A percentile compares a stretch with the other conserved stretches of the same genome.
These are phyloP conservation scores for Pampus argenteus DNA, from an alignment of 2,797 vertebrate genomes.

Conservation along the genomic window DNA sequence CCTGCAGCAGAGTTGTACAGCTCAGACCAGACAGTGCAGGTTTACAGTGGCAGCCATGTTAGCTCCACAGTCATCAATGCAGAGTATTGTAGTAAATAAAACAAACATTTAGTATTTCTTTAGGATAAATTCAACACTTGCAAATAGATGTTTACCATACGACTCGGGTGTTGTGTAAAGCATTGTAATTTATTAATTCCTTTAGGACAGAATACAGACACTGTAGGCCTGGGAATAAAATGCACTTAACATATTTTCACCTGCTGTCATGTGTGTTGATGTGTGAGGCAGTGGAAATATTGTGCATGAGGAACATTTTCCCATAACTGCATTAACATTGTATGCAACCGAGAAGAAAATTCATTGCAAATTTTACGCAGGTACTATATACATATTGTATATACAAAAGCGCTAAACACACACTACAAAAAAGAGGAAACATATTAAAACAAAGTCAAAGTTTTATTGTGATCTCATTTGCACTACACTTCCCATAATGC, in stretches of 20 bases:
- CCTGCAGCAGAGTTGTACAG: slow-evolving; percentile 16
- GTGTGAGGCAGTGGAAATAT: neutral
- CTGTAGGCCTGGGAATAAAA: neutral
- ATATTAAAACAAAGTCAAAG: neutral
- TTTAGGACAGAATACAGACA: neutral
- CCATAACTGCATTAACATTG: neutral
- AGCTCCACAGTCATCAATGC: slow-evolving; percentile 14
- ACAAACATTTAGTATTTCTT: neutral
- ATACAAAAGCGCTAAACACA: neutral
- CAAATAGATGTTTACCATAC: neutral
- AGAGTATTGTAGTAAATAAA: neutral
- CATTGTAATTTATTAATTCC: neutral
- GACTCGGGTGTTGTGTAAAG: neutral
- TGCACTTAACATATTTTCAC: neutral
- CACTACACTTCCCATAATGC: slow-evolving; percentile 76
- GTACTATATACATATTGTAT: neutral
- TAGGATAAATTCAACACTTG: neutral
- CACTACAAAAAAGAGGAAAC: neutral
- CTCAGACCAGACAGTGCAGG: slow-evolving; percentile 35
- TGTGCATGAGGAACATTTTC: neutral
- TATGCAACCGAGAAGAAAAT: neutral
- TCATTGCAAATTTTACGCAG: rapidly evolving
- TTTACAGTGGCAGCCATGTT: slow-evolving; percentile 70
- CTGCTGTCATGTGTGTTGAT: neutral
- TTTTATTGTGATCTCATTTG: neutral